These are phyloP conservation scores for Cosmia trapezina DNA, from an alignment of 2,888 invertebrate genomes.

Conservation along the genomic window DNA sequence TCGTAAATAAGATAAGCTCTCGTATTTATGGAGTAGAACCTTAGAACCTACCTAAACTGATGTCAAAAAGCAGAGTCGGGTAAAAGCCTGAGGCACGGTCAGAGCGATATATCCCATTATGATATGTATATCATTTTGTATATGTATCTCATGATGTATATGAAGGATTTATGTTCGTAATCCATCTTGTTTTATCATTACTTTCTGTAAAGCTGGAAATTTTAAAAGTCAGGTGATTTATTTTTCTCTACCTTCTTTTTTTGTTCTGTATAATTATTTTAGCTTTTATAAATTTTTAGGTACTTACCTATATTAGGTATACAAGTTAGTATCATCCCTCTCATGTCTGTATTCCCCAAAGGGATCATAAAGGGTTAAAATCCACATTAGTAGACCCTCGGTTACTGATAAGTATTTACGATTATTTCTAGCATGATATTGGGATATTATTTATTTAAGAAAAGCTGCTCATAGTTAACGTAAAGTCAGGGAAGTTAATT, in stretches of 20 bases:
- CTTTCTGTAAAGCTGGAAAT: constrained; percentile 11
- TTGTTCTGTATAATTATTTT: not conserved
- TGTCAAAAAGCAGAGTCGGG: constrained; percentile 79
- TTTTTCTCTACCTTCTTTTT: constrained; percentile 13
- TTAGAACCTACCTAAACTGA: constrained; percentile 69
- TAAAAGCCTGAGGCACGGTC: constrained; percentile 79
- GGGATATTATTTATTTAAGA: constrained; percentile 5
- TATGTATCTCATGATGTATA: constrained; percentile 22
- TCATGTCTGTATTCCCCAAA: not conserved
- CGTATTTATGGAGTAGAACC: constrained; percentile 73
- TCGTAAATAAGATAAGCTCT: constrained; percentile 84
- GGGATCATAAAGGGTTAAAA: constrained; percentile 38
- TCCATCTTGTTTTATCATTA: constrained; percentile 43
- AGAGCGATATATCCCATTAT: constrained; percentile 65
- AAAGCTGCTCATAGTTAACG: not conserved
- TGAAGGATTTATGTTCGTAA: constrained; percentile 35
- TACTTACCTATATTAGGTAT: not conserved
- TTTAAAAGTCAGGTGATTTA: not conserved
- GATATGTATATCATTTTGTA: constrained; percentile 10
- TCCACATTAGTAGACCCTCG: constrained; percentile 34
- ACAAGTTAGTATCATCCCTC: not conserved
- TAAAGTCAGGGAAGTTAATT: not conserved
- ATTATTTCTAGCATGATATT: constrained; percentile 20
- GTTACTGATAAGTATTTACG: constrained; percentile 31
- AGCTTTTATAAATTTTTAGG: constrained; percentile 3